phyloP scores from a whole-genome alignment of 1,140 invertebrate genomes.

The Drosophila baimaii region DNA sequence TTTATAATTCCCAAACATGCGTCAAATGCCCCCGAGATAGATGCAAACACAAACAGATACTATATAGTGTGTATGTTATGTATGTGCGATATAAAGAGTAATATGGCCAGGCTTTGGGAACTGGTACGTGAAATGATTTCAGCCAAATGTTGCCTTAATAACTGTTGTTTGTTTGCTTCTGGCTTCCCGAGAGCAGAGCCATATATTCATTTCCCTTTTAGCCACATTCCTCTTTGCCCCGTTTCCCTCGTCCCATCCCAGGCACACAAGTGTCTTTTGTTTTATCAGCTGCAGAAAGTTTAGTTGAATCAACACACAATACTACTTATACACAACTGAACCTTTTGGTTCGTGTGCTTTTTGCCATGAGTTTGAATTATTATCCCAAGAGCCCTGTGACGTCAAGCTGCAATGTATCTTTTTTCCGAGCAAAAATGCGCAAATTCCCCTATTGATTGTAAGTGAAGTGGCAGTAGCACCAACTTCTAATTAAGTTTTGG shows the following conservation, averaged over 20 bases:
- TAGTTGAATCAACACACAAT: slow-evolving; percentile 25
- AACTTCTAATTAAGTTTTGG: neutral
- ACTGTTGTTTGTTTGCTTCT: slow-evolving; percentile 51
- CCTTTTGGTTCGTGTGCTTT: slow-evolving; percentile 5
- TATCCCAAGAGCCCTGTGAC: slow-evolving; percentile 25
- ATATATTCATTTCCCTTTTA: slow-evolving; percentile 48
- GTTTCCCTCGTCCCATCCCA: neutral
- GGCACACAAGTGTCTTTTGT: slow-evolving; percentile 38
- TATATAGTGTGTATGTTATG: too few relatives aligned
- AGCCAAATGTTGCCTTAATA: slow-evolving; percentile 45
- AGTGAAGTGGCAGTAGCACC: neutral
- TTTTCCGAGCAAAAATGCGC: neutral
- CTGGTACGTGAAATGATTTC: slow-evolving; percentile 45
- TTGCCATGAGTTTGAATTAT: slow-evolving; percentile 20
- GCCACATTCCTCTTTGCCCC: neutral
- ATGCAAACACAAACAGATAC: slow-evolving; percentile 20
- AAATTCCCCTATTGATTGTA: slow-evolving; percentile 1
- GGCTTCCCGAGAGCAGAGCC: slow-evolving; percentile 32
- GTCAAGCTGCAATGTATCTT: slow-evolving; percentile 23
- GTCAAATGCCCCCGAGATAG: slow-evolving; percentile 46
- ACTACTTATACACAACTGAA: slow-evolving; percentile 29
- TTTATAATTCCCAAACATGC: slow-evolving; percentile 54
- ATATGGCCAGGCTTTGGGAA: slow-evolving; percentile 46
- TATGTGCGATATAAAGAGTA: slow-evolving; percentile 4
- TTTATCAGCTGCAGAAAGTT: slow-evolving; percentile 62